Evolutionary conservation across 30 jellyfish, hydroid and myxozoan species (phyloP).

Genomic region (Chrysaora quinquecirrha): DNA sequence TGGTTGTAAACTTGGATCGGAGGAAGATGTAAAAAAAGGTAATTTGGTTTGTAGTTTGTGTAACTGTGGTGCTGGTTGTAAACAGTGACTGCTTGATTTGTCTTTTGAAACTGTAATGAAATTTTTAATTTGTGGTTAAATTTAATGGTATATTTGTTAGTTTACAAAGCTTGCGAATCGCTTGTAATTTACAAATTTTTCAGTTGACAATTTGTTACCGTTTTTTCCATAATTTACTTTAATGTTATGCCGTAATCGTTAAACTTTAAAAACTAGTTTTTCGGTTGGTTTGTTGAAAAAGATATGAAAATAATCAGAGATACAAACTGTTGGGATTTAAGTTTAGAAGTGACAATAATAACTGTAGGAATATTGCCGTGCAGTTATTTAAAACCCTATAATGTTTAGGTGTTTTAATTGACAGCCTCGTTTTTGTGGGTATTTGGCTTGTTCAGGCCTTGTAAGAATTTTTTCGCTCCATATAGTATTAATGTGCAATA

Average conservation of each 20-base stretch:
- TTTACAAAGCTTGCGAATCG: too few relatives aligned
- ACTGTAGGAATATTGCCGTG: conserved; percentile 1
- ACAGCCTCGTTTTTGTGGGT: not conserved
- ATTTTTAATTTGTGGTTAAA: too few relatives aligned
- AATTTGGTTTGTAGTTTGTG: not conserved
- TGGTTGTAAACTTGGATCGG: conserved; percentile 1
- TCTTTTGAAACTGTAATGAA: not conserved
- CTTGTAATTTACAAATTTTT: not conserved
- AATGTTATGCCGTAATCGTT: not conserved
- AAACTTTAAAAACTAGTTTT: not conserved
- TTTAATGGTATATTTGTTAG: not conserved
- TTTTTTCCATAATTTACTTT: not conserved
- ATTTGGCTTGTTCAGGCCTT: not conserved
- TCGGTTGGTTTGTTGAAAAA: conserved; percentile 1
- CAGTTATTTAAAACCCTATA: not conserved
- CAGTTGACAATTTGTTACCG: not conserved
- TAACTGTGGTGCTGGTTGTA: not conserved
- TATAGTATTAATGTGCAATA: not conserved
- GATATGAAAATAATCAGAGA: not conserved
- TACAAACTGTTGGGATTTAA: not conserved
- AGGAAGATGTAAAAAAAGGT: not conserved
- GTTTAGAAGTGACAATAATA: not conserved
- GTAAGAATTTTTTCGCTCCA: not conserved
- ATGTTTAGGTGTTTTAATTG: not conserved
- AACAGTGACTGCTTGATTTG: not conserved